A percentile compares a stretch with the other conserved stretches of the same genome.
Conservation (phyloP, 2,888 invertebrate genomes). For the Lottia gigantea region DNA sequence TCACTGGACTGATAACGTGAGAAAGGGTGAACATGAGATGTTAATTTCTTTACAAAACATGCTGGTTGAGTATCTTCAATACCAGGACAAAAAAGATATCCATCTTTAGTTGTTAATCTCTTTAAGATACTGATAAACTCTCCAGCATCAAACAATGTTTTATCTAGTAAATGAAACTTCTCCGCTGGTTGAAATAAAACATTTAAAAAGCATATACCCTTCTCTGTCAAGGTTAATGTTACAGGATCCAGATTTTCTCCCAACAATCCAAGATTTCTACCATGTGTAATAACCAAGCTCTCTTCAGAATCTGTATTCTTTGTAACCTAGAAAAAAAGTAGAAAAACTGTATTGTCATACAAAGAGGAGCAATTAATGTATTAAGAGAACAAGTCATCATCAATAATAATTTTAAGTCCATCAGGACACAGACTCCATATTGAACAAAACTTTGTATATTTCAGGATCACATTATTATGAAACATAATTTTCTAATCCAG, state of each 20-base stretch:
- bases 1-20: constrained; percentile 12
- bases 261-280: constrained; percentile 12
- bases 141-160: constrained; percentile 18
- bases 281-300: constrained; percentile 14
- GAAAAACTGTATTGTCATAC: too few species aligned
- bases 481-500: too few species aligned
- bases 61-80: neutral
- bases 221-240: constrained; percentile 8
- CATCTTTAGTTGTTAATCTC: neutral
- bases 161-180: neutral
- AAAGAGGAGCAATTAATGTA: too few species aligned
- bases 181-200: constrained; percentile 9
- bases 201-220: constrained; percentile 5
- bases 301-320: constrained; percentile 14
- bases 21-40: constrained; percentile 14
- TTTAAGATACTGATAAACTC: constrained; percentile 15
- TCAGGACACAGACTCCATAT: too few species aligned
- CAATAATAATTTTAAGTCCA: too few species aligned
- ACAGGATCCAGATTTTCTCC: constrained; percentile 19
- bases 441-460: too few species aligned
- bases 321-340: constrained; percentile 10
- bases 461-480: too few species aligned
- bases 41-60: neutral
- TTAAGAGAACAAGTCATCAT: too few species aligned
- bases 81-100: constrained; percentile 10